Evolutionary conservation across 1,140 invertebrate species (phyloP).

Genomic region (Neodiprion pinetum): DNA sequence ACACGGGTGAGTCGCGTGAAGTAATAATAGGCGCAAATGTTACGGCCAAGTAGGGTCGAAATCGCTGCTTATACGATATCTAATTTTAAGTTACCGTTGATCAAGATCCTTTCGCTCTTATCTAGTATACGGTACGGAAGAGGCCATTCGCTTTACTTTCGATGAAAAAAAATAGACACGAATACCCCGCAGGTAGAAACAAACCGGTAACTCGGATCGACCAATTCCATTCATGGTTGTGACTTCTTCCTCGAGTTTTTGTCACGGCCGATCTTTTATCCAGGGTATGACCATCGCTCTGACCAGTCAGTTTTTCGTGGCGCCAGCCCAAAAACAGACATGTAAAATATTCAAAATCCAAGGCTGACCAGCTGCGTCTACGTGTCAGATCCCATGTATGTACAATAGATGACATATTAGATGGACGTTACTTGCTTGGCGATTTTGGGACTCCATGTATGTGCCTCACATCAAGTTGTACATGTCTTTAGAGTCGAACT

Average conservation of each 20-base stretch:
- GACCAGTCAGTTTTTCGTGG: not conserved
- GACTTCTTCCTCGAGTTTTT: not conserved
- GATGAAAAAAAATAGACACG: no score
- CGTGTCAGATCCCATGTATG: not conserved
- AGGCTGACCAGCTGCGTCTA: conserved; percentile 1
- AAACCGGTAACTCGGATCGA: not conserved
- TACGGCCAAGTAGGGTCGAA: not conserved
- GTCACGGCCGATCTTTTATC: not conserved
- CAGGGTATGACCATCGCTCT: not conserved
- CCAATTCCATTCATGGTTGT: not conserved
- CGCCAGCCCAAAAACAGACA: not conserved
- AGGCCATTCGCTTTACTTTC: no score
- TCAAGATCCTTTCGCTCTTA: not conserved
- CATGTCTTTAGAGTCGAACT: no score
- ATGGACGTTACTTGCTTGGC: no score
- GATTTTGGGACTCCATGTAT: no score
- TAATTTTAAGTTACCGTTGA: not conserved
- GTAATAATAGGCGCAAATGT: not conserved
- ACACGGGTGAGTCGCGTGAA: not conserved
- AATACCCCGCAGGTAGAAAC: no score
- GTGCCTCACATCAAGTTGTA: no score
- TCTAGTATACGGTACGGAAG: not conserved
- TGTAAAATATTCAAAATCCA: not conserved
- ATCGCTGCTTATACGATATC: not conserved
- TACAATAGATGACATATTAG: no score